Evolutionary conservation across 2,113 vertebrate genomes (phyloP), one percentile per base, ranked within the genome.

Genomic region (Psephotus haematonotus): DNA sequence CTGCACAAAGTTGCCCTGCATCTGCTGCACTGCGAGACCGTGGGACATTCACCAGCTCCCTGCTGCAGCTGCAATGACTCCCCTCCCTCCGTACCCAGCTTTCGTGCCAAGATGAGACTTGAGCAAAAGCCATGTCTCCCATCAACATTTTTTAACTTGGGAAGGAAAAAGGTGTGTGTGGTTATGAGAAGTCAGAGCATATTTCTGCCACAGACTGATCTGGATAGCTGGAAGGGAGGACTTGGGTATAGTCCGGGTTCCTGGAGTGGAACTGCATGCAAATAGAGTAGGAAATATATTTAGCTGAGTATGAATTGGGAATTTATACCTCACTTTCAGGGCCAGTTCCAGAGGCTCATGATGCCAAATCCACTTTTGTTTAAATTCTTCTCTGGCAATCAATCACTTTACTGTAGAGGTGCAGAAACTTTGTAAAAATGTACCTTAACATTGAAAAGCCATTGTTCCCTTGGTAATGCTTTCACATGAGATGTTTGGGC

Each of bases 21-120:
- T 27, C 41, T 63, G 64, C 41, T 59, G 53, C 53, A 23, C 71
- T 43, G 12, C 0, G 0, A 74, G 49, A 70, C 25, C 11, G 1
- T 17, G 41, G 41, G 46, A 86, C 3, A 7, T 14, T 69, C 0
- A 15, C 49, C 71, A 92, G 63, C 59, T 86, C 53, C 71, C 59
- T 46, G 49, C 60, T 70, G 71, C 67, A 92, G 88, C 52, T 82
- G 41, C 37, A 63, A 5, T 1, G 22, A 53, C 57, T 46, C 60
- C 55, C 63, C 22, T 35, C 74, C 62, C 3, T 5, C 49, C 2
- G 1, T 25, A 88, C 29, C 23, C 44, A 74, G 15, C 4, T 29
- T 37, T 53, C 0, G 0, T 43, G 88, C 53, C 71, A 92, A 67
- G 59, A 27, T 1, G n/a, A 47, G n/a, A 63, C 25, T 47, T 57